A percentile compares a stretch with the other conserved stretches of the same genome.
phyloP scores from a whole-genome alignment of 2,888 invertebrate genomes.

The Mesorhabditis belari region DNA sequence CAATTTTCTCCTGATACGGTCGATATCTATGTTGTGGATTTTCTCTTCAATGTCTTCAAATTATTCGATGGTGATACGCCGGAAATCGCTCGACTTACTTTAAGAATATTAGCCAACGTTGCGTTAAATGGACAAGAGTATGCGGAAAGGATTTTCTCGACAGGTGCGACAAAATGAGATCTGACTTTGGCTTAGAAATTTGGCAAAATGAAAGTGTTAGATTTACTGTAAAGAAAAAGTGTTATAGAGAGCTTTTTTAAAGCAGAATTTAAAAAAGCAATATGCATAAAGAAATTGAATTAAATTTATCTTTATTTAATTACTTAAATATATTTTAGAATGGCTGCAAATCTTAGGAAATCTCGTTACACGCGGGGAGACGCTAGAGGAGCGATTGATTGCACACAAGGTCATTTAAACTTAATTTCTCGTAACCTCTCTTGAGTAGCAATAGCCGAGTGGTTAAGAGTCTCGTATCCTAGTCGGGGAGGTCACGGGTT shows the following conservation, averaged over 20 bases:
- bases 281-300: background rate
- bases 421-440: background rate
- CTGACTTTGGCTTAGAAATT: too few species aligned
- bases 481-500: background rate
- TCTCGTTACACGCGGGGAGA: slow-evolving; percentile 21
- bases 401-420: background rate
- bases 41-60: slow-evolving; percentile 18
- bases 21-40: slow-evolving; percentile 18
- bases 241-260: slow-evolving; percentile 33
- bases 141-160: slow-evolving; percentile 25
- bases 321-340: slow-evolving; percentile 15
- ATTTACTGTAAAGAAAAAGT: too few species aligned
- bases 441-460: too few species aligned
- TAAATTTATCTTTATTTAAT: background rate
- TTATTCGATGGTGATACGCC: slow-evolving; percentile 14
- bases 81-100: slow-evolving; percentile 16
- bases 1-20: slow-evolving; percentile 9
- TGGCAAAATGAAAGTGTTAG: too few species aligned
- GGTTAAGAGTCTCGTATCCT: too few species aligned
- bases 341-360: slow-evolving; percentile 36
- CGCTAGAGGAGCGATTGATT: background rate
- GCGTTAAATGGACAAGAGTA: slow-evolving; percentile 23
- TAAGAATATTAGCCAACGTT: slow-evolving; percentile 45
- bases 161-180: too few species aligned
- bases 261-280: too few species aligned